These are phyloP conservation scores for Dendrolimus pini DNA, from an alignment of 2,888 invertebrate genomes.

Conservation along the genomic window DNA sequence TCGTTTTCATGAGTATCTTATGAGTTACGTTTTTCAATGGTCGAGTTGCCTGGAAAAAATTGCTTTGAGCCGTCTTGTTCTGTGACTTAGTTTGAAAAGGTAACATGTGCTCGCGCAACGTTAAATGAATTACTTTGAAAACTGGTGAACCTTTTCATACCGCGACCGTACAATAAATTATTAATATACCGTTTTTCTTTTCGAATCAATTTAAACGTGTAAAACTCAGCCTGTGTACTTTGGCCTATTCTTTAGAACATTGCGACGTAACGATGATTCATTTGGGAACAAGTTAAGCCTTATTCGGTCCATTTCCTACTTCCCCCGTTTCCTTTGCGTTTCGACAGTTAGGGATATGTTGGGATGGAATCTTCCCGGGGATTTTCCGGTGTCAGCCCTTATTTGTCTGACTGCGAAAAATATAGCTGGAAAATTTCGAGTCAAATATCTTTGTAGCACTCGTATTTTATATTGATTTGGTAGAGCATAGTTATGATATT, in stretches of 20 bases:
- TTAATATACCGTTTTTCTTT: no score
- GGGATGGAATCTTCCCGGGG: background rate
- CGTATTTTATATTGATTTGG: background rate
- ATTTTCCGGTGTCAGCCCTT: background rate
- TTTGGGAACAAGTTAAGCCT: conserved; percentile 14
- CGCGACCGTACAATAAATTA: no score
- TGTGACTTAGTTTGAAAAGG: no score
- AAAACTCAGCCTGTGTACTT: background rate
- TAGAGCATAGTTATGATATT: no score
- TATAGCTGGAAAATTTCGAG: conserved; percentile 4
- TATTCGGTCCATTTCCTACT: background rate
- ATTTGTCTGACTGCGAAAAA: conserved; percentile 8
- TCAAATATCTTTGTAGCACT: background rate
- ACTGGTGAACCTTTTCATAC: no score
- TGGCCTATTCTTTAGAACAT: conserved; percentile 15
- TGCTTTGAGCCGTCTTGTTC: no score
- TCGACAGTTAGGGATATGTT: background rate
- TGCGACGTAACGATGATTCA: conserved; percentile 28
- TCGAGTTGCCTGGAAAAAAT: no score
- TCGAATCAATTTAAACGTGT: no score
- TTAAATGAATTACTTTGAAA: no score
- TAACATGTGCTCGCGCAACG: no score
- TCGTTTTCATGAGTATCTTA: no score
- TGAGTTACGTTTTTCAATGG: no score
- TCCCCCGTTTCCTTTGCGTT: background rate